phyloP scores from a whole-genome alignment of 2,797 vertebrate species.

The Diceros bicornis region DNA sequence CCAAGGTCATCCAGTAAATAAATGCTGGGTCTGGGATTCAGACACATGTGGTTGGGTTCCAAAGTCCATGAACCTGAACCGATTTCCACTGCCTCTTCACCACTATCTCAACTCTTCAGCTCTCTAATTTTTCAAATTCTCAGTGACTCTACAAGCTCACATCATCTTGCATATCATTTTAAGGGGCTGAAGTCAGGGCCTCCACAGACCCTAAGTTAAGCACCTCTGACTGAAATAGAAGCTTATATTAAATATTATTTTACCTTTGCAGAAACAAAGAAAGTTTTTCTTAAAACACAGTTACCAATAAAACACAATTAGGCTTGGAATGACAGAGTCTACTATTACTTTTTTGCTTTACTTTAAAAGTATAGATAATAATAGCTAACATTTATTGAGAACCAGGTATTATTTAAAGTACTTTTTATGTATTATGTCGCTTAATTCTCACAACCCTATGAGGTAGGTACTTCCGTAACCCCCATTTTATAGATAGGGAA shows the following conservation, averaged over 20 bases:
- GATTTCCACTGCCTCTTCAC: not conserved
- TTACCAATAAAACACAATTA: not conserved
- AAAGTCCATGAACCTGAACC: not conserved
- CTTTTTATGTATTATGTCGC: not conserved
- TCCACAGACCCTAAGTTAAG: not conserved
- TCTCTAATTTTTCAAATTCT: not conserved
- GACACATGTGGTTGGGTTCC: not conserved
- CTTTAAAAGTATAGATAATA: not conserved
- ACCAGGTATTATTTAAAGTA: not conserved
- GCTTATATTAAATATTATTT: conserved; percentile 33
- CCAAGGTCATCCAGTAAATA: not conserved
- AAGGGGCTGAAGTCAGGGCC: not conserved
- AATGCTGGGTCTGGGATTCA: not conserved
- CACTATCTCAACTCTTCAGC: not conserved
- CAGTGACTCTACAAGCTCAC: not conserved
- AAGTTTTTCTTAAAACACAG: conserved; percentile 18
- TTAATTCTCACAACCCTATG: not conserved
- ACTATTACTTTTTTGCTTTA: not conserved
- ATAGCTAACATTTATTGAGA: conserved; percentile 6
- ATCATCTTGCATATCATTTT: conserved; percentile 20
- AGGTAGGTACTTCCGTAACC: not conserved
- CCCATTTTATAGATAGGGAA: not conserved
- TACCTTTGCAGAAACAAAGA: not conserved
- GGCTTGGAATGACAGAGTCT: not conserved
- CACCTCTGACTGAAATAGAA: not conserved